phyloP scores from a whole-genome alignment of 1,140 invertebrate species.

The Bombus ignitus region DNA sequence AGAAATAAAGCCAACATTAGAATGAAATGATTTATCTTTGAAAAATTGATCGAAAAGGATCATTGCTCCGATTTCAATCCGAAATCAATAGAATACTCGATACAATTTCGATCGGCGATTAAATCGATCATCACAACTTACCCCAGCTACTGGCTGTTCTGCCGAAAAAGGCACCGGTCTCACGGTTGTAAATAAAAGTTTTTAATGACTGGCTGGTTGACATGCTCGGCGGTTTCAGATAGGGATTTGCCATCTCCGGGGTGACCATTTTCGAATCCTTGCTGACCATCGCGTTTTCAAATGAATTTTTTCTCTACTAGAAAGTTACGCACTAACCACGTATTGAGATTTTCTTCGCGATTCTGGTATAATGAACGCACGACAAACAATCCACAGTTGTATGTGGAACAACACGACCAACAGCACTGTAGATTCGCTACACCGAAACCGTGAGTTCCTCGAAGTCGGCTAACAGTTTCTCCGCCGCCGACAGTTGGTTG shows the following conservation, averaged over 20 bases:
- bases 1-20: too few species aligned
- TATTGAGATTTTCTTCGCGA: not conserved
- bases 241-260: constrained; percentile 73
- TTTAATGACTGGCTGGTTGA: constrained; percentile 72
- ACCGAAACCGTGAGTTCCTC: constrained; percentile 36
- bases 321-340: constrained; percentile 24
- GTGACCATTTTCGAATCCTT: constrained; percentile 69
- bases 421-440: constrained; percentile 14
- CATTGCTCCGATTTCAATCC: not conserved
- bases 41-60: not conserved
- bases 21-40: too few species aligned
- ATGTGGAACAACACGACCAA: constrained; percentile 27
- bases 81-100: not conserved
- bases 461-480: constrained; percentile 39
- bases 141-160: constrained; percentile 89
- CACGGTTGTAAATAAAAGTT: constrained; percentile 87
- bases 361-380: not conserved
- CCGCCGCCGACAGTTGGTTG: constrained; percentile 55
- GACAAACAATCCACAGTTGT: not conserved
- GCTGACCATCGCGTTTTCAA: constrained; percentile 66
- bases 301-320: not conserved
- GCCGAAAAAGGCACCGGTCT: constrained; percentile 88
- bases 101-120: not conserved
- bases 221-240: constrained; percentile 76
- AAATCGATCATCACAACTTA: constrained; percentile 80